phyloP scores from a whole-genome alignment of 2,113 vertebrate species.

The Cephalopholis sonnerati region DNA sequence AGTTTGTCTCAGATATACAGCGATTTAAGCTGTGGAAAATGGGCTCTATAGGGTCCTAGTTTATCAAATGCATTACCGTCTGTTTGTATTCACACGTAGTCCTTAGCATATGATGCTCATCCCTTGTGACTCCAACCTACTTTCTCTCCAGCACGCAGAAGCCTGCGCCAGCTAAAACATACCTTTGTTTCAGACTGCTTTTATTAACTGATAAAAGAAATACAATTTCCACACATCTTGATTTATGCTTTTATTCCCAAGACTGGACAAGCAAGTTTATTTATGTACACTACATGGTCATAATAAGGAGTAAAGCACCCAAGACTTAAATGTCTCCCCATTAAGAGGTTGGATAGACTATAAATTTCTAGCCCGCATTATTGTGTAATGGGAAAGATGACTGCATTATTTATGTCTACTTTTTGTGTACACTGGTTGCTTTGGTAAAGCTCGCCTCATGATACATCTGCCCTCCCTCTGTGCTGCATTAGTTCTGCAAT shows the following conservation, averaged over 20 bases:
- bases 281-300: slow-evolving; percentile 28
- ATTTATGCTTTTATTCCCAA: slow-evolving; percentile 38
- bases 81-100: slow-evolving; percentile 28
- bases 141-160: slow-evolving; percentile 8
- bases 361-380: slow-evolving; percentile 40
- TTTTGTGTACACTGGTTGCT: slow-evolving; percentile 31
- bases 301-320: slow-evolving; percentile 40
- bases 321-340: slow-evolving; percentile 49
- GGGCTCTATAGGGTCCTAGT: background rate
- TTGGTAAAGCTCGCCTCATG: slow-evolving; percentile 2
- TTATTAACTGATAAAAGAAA: slow-evolving; percentile 33
- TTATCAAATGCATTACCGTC: slow-evolving; percentile 11
- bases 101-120: background rate
- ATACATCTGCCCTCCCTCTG: slow-evolving; percentile 27
- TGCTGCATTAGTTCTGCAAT: slow-evolving; percentile 26
- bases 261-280: slow-evolving; percentile 20
- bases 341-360: slow-evolving; percentile 36
- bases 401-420: slow-evolving; percentile 55
- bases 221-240: slow-evolving; percentile 22
- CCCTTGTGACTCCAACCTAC: slow-evolving; percentile 13
- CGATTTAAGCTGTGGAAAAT: slow-evolving; percentile 40
- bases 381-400: slow-evolving; percentile 41
- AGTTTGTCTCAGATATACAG: slow-evolving; percentile 47
- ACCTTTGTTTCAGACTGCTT: slow-evolving; percentile 8
- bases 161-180: slow-evolving; percentile 9